Base-by-base conservation (phyloP, 2,797 vertebrate species). In the Anguilla megastoma region DNA sequence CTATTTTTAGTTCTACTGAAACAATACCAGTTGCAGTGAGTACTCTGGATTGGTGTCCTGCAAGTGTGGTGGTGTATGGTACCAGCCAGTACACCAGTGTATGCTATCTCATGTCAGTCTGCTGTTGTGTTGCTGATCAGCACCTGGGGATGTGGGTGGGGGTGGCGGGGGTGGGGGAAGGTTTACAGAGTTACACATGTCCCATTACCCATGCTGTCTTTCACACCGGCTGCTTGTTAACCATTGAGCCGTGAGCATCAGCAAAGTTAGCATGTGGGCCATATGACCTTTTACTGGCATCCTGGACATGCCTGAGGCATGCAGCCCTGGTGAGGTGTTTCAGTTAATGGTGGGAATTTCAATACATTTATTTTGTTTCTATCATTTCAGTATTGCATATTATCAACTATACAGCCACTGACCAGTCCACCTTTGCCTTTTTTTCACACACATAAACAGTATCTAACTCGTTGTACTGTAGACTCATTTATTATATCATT, bases 211-310 rank as follows among this genome's bases (percentile, higher is more conserved):
- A n/a, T 30, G 27, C 74, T 79, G 33, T 79, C 76, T 80, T 7
- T 45, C 71, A 5, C 36, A 18, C 36, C 7, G 4, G 0, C 33
- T 45, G 36, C 36, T 48, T 45, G 76, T 80, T 80, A 80, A 24
- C 36, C 36, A 10, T 69, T 69, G 7, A 69, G 63, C 63, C 18
- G 63, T 69, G 33, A 76, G 71, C 30, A 18, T 45, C 41, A 18
- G 76, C 76, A 21, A 24, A 80, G 76, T 80, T 48, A 80, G 16
- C 41, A 48, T 80, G 76, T 45, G 76, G 41, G 33, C 69, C 27
- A 33, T 45, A 80, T 80, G 76, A 80, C 76, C 76, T 80, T 80
- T 33, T 80, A 80, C 45, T 24, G 33, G 76, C 33, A 21, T 80
- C 76, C 76, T 80, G 41, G 76, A 80, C 33, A 74, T 74, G 9